Evolutionary conservation across 2,888 invertebrate species (phyloP).

Genomic region (Norana najaformis): DNA sequence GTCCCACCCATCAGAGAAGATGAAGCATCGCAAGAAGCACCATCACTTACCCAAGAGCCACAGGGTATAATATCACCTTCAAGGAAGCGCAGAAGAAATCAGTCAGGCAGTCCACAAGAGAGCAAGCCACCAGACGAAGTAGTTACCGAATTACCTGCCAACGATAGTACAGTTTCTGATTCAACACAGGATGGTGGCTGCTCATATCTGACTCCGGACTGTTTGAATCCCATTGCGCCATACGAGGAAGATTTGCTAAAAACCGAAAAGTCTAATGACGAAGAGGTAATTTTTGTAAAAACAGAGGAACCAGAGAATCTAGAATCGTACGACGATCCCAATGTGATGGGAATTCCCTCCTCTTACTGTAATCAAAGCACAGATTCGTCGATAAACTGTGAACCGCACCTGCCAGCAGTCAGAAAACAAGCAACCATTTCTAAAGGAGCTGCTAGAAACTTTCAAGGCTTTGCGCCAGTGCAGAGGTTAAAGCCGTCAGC

Average conservation of each 20-base stretch:
- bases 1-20: background rate
- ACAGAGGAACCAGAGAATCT: background rate
- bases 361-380: background rate
- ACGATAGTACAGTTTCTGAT: background rate
- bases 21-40: background rate
- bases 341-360: background rate
- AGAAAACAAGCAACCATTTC: background rate
- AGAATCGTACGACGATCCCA: background rate
- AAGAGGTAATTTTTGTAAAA: conserved; percentile 18
- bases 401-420: background rate
- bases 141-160: background rate
- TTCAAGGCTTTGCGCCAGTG: background rate
- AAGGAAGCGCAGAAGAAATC: background rate
- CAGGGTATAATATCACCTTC: background rate
- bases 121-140: background rate
- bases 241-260: background rate
- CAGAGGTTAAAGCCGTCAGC: background rate
- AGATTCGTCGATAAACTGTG: background rate
- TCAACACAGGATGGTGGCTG: background rate
- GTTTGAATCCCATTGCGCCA: background rate
- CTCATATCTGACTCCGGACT: background rate
- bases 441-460: background rate
- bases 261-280: background rate
- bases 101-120: background rate
- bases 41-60: background rate